A percentile compares a stretch with the other conserved stretches of the same genome.
phyloP scores from a whole-genome alignment of 2,113 vertebrate species.

The Pogonocichla stellata region DNA sequence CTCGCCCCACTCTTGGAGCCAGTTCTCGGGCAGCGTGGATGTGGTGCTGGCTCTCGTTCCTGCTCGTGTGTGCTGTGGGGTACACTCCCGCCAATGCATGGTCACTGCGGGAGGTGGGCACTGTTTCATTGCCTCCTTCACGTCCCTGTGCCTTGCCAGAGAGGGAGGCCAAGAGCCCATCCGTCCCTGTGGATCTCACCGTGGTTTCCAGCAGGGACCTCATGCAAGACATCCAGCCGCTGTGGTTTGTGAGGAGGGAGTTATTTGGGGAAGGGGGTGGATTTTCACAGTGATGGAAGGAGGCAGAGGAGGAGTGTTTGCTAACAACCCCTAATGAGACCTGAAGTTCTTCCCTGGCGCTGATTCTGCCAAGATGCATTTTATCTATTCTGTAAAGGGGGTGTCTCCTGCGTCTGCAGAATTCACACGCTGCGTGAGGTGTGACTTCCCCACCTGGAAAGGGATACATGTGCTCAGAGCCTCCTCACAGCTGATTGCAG shows the following conservation, averaged over 20 bases:
- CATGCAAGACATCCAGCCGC: neutral
- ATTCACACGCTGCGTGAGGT: neutral
- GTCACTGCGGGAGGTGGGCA: neutral
- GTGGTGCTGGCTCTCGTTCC: neutral
- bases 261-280: neutral
- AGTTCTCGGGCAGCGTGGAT: neutral
- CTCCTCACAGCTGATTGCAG: neutral
- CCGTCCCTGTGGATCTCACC: rapidly evolving
- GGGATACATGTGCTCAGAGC: neutral
- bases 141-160: neutral
- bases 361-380: neutral
- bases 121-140: neutral
- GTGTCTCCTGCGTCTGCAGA: neutral
- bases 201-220: neutral
- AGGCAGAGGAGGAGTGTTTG: conserved; percentile 8
- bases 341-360: neutral
- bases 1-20: rapidly evolving
- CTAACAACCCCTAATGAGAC: neutral
- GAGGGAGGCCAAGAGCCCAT: neutral
- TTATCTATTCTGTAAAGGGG: neutral
- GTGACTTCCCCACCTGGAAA: neutral
- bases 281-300: neutral
- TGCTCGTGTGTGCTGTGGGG: neutral
- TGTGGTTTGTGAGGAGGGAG: neutral
- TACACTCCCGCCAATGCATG: neutral